Base-by-base conservation (phyloP, 2,797 vertebrate genomes). In the Hephaestus fuliginosus region DNA sequence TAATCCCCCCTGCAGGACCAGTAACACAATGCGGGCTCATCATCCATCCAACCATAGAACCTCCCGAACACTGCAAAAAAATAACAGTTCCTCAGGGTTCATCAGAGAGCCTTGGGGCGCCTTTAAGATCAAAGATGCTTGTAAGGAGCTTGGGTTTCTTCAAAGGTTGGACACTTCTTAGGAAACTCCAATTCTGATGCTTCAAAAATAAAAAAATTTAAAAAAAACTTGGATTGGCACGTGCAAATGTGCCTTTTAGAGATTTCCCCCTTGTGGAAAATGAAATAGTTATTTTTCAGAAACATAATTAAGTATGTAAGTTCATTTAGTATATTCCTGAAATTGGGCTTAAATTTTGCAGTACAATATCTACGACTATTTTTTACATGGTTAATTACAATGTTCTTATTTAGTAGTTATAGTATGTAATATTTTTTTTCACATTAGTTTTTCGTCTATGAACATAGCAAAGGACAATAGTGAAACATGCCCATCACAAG, bases 1-100 rank as follows among this genome's bases (percentile, higher is more conserved):
- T 91, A 92, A 90, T 91, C 90, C 91, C 76, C 78, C 86, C 85
- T 85, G 80, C 86, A 77, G 82, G 89, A 88, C 86, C 66, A 62
- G 73, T 69, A 91, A 84, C 88, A 86, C 87, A 91, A 89, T 85
- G 85, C 48, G 67, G 71, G 77, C 86, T 87, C 85, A 82, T 86
- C 89, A 73, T 89, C 80, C 75, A 56, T 80, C 86, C 84, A 52
- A 57, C 76, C 70, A 46, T 52, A 75, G 82, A 80, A 86, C 80
- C 70, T 72, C 65, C 80, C 33, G 39, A 80, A 83, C 83, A 81
- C 84, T 80, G 78, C 43, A 66, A 20, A 88, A 25, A 83, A 81
- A 52, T 48, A 68, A 64, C 22, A 73, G 69, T 88, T 89, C 72
- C 78, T 71, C 4, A 12, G 71, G 76, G 76, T 84, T 80, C 73